Evolutionary conservation across 2,113 vertebrate genomes (phyloP), one percentile per base, ranked within the genome.

Genomic region (Mystacornis crossleyi): DNA sequence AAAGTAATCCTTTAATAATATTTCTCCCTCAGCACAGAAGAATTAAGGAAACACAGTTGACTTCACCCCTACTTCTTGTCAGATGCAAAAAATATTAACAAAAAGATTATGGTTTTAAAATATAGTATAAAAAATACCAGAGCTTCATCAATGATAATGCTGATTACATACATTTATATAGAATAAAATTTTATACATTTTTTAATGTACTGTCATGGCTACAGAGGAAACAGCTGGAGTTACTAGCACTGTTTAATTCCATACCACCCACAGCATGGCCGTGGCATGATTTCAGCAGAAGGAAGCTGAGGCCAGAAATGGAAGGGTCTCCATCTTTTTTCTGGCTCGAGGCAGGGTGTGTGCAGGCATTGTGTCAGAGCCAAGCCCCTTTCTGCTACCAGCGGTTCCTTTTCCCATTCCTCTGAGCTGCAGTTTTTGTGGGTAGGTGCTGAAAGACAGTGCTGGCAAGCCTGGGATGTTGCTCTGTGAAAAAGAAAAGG

Each of bases 331-430:
- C 9, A 38, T 43, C 18, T 33, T 77, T 26, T 67, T 12, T 23
- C 33, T 60, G 62, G 21, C 26, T 51, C 5, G 2, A 43, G 53
- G 33, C 62, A 77, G 45, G 33, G 7, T 43, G 13, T 33, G 18
- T 51, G 14, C 26, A 36, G 33, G 11, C 33, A 67, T 21, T 0
- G 0, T 26, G 38, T 53, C 54, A 66, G 0, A 18, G 25, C 31
- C 61, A 51, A 51, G 26, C 4, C 14, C 26, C 7, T 51, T 45
- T 45, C 33, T 1, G 0, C 14, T 33, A 33, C 14, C 38, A 36
- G 18, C 1, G 2, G 3, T 4, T 77, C 14, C 7, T 60, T 77
- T 51, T 53, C 38, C 36, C 9, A 6, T 15, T 77, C 21, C 53
- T 36, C 62, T 60, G 53, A 77, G 25, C 20, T 21, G 20, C 54